Conservation (phyloP, 2,797 vertebrate species). For the Poeciliopsis turneri region DNA sequence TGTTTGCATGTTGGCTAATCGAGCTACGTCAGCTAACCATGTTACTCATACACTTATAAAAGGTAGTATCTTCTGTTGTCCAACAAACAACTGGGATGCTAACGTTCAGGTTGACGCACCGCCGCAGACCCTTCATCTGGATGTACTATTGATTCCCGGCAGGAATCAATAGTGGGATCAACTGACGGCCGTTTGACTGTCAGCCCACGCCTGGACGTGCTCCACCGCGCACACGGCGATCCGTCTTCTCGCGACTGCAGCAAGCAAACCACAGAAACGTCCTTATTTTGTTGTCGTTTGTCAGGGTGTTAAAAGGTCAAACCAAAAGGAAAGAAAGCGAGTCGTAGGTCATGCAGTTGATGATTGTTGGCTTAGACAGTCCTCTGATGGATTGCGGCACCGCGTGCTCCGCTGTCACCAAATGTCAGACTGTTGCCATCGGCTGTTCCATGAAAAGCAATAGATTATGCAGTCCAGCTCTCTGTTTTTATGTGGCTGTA, state of each 20-base stretch:
- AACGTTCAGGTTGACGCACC: constrained; percentile 22
- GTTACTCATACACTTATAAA: too few species aligned
- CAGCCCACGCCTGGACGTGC: constrained; percentile 52
- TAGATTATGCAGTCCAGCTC: not conserved
- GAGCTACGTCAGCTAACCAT: too few species aligned
- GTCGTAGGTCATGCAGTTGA: constrained; percentile 28
- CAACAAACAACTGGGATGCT: constrained; percentile 1
- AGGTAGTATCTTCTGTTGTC: too few species aligned
- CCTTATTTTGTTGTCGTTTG: constrained; percentile 2
- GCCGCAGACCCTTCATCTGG: constrained; percentile 6
- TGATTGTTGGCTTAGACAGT: not conserved
- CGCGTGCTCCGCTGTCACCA: constrained; percentile 17
- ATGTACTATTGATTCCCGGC: constrained; percentile 59
- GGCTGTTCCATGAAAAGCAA: constrained; percentile 1
- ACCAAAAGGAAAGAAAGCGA: constrained; percentile 28
- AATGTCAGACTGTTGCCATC: constrained; percentile 2
- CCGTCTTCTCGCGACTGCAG: constrained; percentile 40
- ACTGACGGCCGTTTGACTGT: constrained; percentile 64
- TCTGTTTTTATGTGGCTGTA: not conserved
- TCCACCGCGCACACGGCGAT: constrained; percentile 40
- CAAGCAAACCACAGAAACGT: constrained; percentile 32
- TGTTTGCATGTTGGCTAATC: too few species aligned
- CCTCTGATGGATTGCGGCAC: constrained; percentile 31
- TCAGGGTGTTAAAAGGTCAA: constrained; percentile 22
- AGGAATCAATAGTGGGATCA: not conserved